Percentiles rank a stretch among this genome's conserved stretches.
Conservation (phyloP, 2,113 vertebrate genomes). For the Vidua chalybeata region DNA sequence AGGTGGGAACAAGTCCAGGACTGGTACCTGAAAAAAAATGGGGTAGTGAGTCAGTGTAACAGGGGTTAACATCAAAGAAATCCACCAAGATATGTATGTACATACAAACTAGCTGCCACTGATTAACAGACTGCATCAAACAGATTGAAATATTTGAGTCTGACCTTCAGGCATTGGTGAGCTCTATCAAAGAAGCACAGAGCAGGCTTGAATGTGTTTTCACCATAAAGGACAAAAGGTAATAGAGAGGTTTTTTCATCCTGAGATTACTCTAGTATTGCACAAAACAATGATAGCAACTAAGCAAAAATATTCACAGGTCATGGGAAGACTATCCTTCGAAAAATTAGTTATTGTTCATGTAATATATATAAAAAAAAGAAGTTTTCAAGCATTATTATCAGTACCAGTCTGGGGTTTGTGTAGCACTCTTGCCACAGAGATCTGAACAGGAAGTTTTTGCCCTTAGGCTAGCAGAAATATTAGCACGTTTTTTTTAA, state of each 20-base stretch:
- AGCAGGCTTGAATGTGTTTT: background rate
- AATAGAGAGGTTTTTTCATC: background rate
- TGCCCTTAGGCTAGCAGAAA: background rate
- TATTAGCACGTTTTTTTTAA: background rate
- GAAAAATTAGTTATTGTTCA: background rate
- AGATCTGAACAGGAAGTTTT: background rate
- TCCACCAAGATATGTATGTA: background rate
- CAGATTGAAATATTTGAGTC: background rate
- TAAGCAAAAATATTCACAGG: background rate
- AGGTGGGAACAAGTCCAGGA: constrained; percentile 59
- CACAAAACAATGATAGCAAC: background rate
- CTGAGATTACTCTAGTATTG: background rate
- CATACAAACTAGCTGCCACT: background rate
- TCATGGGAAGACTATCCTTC: background rate
- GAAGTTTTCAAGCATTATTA: background rate
- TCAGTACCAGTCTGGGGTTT: background rate
- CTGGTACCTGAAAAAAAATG: constrained; percentile 51
- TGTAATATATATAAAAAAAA: background rate
- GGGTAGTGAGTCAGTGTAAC: background rate
- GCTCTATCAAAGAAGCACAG: background rate
- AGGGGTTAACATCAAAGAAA: constrained; percentile 7
- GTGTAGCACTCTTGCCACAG: background rate
- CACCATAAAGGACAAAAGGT: background rate
- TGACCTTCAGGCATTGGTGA: background rate
- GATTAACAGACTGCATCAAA: background rate